Base-by-base conservation (phyloP, 2,888 invertebrate genomes). In the Helicoverpa assulta region DNA sequence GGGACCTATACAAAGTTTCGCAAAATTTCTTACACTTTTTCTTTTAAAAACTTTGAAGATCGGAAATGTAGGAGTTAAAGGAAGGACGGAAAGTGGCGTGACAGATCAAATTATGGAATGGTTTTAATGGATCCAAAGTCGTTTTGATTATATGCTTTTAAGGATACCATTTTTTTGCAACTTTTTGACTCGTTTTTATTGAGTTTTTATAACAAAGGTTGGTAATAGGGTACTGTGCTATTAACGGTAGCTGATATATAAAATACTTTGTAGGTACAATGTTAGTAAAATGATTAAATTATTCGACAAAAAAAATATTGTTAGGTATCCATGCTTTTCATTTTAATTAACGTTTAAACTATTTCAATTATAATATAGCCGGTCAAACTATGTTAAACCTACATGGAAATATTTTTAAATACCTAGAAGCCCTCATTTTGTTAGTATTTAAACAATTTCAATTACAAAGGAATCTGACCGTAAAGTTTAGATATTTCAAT, bases 1-100 rank as follows among this genome's bases (percentile, higher is more conserved):
- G 78, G 67, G 81, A 85, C 78, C 80, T 79, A 84, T 84, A 80
- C 77, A 73, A 81, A 88, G 81, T 83, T 88, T 59, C 10, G 33
- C 52, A 37, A 67, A 78, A 84, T 85, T 47, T 16, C 47, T 47
- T 47, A 81, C 52, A 65, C 52, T 81, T 86, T 86, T 85, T 79
- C 67, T 67, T 74, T 40, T 19, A 75, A 70, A 70, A 78, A 82
- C 86, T 76, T 82, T 85, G 76, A 64, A 67, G 68, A 60, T 66
- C 73, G 68, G 74, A 82, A 85, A 81, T 82, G 76, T 78, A 43
- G 37, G 72, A 83, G 81, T 83, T 81, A 63, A 71, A 65, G 71
- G 76, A 85, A 80, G 83, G 80, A 82, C 79, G 81, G 71, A 68
- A 76, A 77, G 66, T 70, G 70, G 66, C 73, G 58, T 72, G 78